Conservation (phyloP, 2,113 vertebrate genomes). For the Gambusia affinis region DNA sequence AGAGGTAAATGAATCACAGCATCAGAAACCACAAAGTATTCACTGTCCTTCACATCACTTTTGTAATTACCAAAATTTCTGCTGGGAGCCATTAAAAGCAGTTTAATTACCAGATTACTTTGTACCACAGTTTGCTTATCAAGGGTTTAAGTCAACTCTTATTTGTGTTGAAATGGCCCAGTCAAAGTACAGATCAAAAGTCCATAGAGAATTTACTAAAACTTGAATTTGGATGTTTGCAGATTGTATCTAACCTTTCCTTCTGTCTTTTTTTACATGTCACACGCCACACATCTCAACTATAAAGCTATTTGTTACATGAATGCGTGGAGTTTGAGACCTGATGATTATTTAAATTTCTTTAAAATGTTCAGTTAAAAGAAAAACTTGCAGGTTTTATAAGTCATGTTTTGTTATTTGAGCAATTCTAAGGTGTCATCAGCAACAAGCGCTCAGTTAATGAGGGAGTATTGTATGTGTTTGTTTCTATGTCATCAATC, state of each 20-base stretch:
- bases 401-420: conserved; percentile 41
- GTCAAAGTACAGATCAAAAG: neutral
- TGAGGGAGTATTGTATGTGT: conserved; percentile 29
- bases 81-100: neutral
- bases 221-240: no score
- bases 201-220: neutral
- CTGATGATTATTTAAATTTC: conserved; percentile 34
- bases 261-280: neutral
- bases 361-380: conserved; percentile 20
- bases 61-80: neutral
- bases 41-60: no score
- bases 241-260: neutral
- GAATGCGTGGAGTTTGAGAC: conserved; percentile 9
- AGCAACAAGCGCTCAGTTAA: conserved; percentile 50
- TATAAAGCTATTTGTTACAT: conserved; percentile 6
- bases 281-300: neutral
- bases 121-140: neutral
- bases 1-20: no score
- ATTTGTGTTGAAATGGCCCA: no score
- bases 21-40: no score
- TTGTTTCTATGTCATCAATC: conserved; percentile 51
- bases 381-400: conserved; percentile 27
- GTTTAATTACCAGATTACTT: neutral
- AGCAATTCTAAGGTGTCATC: conserved; percentile 47
- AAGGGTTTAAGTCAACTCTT: no score